Evolutionary conservation across 2,888 invertebrate species (phyloP), one percentile per base, ranked within the genome.

Genomic region (Drosophila villosipedis): DNA sequence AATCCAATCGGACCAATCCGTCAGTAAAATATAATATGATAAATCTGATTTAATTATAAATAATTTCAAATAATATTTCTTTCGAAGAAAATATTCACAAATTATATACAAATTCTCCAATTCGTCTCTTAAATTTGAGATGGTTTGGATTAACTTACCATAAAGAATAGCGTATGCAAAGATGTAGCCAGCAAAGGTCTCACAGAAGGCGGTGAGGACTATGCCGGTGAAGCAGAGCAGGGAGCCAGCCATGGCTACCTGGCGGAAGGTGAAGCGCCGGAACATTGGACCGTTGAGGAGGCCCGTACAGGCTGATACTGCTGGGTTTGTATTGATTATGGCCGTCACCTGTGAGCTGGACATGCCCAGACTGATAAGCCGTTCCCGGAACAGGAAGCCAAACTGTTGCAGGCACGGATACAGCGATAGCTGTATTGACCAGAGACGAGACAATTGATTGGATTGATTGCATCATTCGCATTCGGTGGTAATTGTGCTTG

Each of bases 201-300:
- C 94, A 4, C 96, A 95, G 83, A 95, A 95, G 1, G 95, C 95
- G 0, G 96, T 95, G 43, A 95, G 84, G 54, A 95, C 91, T 58
- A 96, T 92, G 0, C 96, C 95, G 72, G 94, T 85, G 61, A 95
- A 95, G 39, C 95, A 95, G 16, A 95, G 89, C 1, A 94, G 83
- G 0, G 95, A 94, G 16, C 96, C 96, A 19, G 94, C 93, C 57
- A 96, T 89, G 0, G 95, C 95, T 5, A 96, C 95, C 94, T 96
- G 95, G 30, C 96, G 94, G 82, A 95, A 96, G 28, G 95, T 95
- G 82, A 95, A 96, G 62, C 94, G 94, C 83, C 95, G 94, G 91
- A 96, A 96, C 78, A 96, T 94, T 28, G 96, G 96, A 2, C 96
- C 96, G 92, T 96, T 96, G 30, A 95, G 93, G 66, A 96, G 93